Evolutionary conservation across 92 coral and sea anemone genomes (phyloP).

Genomic region (Epizoanthus rinbou): DNA sequence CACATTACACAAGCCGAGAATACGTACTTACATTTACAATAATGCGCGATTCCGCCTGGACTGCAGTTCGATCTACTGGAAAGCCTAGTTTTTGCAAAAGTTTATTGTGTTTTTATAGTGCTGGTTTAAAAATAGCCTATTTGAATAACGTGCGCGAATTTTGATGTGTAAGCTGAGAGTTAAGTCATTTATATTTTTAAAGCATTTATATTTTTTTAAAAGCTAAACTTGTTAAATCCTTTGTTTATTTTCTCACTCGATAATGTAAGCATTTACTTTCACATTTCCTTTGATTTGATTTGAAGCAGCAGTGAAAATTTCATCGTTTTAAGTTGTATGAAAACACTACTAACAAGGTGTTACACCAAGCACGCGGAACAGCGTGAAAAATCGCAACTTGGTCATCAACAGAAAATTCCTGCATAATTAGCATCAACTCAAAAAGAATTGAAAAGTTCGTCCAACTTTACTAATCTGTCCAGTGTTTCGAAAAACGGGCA

Average conservation of each 20-base stretch:
- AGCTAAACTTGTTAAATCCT: background rate
- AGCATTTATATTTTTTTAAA: background rate
- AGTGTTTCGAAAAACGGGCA: background rate
- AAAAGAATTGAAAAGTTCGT: background rate
- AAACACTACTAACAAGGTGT: slow-evolving; percentile 42
- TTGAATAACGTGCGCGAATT: background rate
- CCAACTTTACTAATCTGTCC: background rate
- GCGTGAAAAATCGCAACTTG: slow-evolving; percentile 23
- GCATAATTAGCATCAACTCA: background rate
- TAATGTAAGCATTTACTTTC: slow-evolving; percentile 35
- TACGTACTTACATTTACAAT: too few species aligned
- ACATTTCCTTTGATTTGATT: background rate
- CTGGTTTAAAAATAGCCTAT: background rate
- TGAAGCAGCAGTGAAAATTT: slow-evolving; percentile 50
- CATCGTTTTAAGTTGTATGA: slow-evolving; percentile 42
- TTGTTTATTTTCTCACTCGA: slow-evolving; percentile 43
- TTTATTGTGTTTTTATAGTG: background rate
- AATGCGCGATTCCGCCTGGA: too few species aligned
- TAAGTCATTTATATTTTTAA: slow-evolving; percentile 10
- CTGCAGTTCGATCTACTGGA: too few species aligned
- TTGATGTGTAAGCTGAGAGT: background rate
- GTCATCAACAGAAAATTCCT: slow-evolving; percentile 16
- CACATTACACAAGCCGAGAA: too few species aligned
- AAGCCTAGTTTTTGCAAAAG: background rate
- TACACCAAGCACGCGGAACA: slow-evolving; percentile 24